phyloP scores from a whole-genome alignment of 2,888 invertebrate species.

The Apodemia zela region DNA sequence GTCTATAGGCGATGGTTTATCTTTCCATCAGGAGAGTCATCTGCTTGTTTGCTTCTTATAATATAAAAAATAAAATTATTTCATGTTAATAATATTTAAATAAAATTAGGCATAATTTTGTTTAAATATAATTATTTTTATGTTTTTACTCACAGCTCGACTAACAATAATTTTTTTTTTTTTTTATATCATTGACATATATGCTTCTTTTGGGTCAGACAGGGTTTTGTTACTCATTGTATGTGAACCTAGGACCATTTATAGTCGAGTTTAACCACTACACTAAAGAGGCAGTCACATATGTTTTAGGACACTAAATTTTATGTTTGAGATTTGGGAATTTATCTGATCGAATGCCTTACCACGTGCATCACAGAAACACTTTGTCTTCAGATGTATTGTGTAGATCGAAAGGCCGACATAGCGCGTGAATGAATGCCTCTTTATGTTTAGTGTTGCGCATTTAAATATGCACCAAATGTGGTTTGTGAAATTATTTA shows the following conservation, averaged over 20 bases:
- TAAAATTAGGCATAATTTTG: no score
- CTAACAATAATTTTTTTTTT: no score
- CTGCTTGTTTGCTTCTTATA: no score
- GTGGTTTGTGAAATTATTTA: neutral
- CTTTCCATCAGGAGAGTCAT: no score
- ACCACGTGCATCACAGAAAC: constrained; percentile 11
- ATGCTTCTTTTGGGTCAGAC: no score
- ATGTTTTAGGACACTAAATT: neutral
- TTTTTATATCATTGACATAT: no score
- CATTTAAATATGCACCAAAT: neutral
- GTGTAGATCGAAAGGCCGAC: constrained; percentile 32
- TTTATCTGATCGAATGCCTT: constrained; percentile 22
- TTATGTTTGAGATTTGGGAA: constrained; percentile 16
- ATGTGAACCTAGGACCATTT: neutral
- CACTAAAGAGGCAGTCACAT: neutral
- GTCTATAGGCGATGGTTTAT: no score
- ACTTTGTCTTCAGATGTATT: constrained; percentile 30
- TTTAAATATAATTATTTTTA: no score
- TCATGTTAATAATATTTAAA: no score
- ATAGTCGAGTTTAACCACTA: neutral
- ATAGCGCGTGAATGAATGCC: constrained; percentile 28
- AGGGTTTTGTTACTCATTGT: neutral
- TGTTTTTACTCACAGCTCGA: no score
- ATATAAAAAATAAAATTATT: no score
- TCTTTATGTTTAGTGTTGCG: constrained; percentile 7